phyloP scores from a whole-genome alignment of 2,797 vertebrate species.

The Hemitrygon akajei region DNA sequence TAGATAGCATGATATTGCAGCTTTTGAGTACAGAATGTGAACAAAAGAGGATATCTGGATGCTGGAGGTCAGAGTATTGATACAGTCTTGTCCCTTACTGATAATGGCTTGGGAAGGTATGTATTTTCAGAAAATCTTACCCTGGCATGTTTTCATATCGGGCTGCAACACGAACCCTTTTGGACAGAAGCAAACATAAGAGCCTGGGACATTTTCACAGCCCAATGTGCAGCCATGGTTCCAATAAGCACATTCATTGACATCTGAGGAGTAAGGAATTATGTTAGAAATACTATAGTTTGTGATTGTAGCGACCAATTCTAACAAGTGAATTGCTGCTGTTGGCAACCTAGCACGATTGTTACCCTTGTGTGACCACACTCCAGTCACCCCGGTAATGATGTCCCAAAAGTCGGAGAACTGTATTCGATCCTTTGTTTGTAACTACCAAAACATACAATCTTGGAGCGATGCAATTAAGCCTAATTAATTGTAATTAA shows the following conservation, averaged over 20 bases:
- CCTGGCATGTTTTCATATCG: conserved; percentile 76
- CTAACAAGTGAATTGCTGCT: too few species aligned
- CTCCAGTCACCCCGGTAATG: too few species aligned
- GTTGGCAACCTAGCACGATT: too few species aligned
- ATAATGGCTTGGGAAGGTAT: neutral
- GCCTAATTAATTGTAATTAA: too few species aligned
- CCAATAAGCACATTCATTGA: conserved; percentile 86
- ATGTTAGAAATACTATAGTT: neutral
- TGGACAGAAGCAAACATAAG: conserved; percentile 89
- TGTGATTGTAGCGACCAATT: neutral
- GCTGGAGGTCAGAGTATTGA: neutral
- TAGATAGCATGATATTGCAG: neutral
- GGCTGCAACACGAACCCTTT: conserved; percentile 74
- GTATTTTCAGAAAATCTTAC: conserved; percentile 53
- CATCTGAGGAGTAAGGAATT: conserved; percentile 58
- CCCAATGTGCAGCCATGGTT: conserved; percentile 89
- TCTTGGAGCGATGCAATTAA: too few species aligned
- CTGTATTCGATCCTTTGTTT: too few species aligned
- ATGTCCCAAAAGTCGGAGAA: too few species aligned
- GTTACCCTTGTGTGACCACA: too few species aligned
- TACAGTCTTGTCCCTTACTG: neutral
- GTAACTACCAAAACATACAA: too few species aligned
- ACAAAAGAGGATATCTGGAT: neutral
- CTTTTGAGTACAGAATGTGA: neutral
- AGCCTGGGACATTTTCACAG: conserved; percentile 83